Evolutionary conservation across 2,888 invertebrate genomes (phyloP), one percentile per base, ranked within the genome.

Genomic region (Chrysomela aeneicollis): DNA sequence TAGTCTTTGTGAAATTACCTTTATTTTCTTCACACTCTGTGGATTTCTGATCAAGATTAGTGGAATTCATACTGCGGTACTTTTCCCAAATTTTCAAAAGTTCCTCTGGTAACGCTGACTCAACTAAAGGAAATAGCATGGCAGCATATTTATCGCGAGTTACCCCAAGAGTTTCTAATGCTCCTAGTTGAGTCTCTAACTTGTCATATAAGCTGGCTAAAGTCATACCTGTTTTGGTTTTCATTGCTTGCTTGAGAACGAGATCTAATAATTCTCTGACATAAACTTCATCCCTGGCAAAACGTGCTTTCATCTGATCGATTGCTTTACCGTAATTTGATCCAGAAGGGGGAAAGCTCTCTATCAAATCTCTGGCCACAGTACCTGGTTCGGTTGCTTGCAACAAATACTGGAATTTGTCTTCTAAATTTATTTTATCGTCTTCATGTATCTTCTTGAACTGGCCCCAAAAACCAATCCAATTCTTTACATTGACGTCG

Each of bases 271-370:
- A 46, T 37, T 59, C 63, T n/a, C 61, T 51, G 10, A 61, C 61
- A 57, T 65, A 61, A 2, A 61, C 47, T 53, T 57, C 65, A 46
- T 61, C 65, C 21, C 21, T 61, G 6, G 51, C 65, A 59, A 61
- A 61, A 6, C 65, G 32, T 18, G 65, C 47, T 18, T 61, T 51
- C 17, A 61, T n/a, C 26, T 57, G 50, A 9, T 47, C 54, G 15
- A 60, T 47, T 5, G 54, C 32, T 19, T 35, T 22, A 15, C 12
- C 2, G 22, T 60, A 60, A 37, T 64, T 64, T 17, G 5, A n/a
- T 35, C 32, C 35, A n/a, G 60, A 61, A 37, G 61, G 60, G 5
- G 60, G 61, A 30, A 55, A 66, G 54, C 63, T 66, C 5, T 65
- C 58, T 5, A 65, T 57, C 26, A n/a, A n/a, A n/a, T n/a, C n/a